phyloP scores from a whole-genome alignment of 1,140 invertebrate species.

The Drosophila nebulosa region DNA sequence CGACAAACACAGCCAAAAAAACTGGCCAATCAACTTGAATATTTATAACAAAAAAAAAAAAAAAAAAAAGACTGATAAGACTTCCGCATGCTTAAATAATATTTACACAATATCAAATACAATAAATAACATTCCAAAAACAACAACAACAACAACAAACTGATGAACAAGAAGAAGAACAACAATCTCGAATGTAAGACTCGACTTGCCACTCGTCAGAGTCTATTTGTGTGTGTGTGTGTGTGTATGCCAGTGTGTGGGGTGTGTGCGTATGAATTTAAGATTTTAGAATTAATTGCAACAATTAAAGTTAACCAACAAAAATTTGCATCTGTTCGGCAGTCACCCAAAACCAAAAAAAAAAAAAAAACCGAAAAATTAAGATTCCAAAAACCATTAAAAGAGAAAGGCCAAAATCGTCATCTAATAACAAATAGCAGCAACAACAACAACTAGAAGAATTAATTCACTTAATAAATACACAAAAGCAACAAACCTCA shows the following conservation, averaged over 20 bases:
- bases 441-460: constrained; percentile 47
- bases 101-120: constrained; percentile 58
- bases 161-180: constrained; percentile 28
- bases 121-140: constrained; percentile 49
- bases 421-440: constrained; percentile 27
- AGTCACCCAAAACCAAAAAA: neutral
- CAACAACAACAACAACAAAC: neutral
- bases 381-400: constrained; percentile 29
- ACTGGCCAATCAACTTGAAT: constrained; percentile 60
- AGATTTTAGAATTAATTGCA: constrained; percentile 64
- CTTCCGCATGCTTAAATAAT: constrained; percentile 73
- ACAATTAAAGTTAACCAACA: constrained; percentile 56
- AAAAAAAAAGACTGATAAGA: constrained; percentile 59
- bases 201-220: constrained; percentile 33
- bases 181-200: constrained; percentile 63
- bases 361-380: neutral
- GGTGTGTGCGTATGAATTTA: constrained; percentile 7
- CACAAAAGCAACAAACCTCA: constrained; percentile 50
- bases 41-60: neutral
- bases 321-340: neutral
- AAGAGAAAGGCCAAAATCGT: constrained; percentile 59
- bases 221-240: constrained; percentile 11
- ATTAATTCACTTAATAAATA: constrained; percentile 45
- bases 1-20: constrained; percentile 24
- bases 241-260: too few relatives aligned